phyloP scores from a whole-genome alignment of 2,113 vertebrate species.

The Lota lota region DNA sequence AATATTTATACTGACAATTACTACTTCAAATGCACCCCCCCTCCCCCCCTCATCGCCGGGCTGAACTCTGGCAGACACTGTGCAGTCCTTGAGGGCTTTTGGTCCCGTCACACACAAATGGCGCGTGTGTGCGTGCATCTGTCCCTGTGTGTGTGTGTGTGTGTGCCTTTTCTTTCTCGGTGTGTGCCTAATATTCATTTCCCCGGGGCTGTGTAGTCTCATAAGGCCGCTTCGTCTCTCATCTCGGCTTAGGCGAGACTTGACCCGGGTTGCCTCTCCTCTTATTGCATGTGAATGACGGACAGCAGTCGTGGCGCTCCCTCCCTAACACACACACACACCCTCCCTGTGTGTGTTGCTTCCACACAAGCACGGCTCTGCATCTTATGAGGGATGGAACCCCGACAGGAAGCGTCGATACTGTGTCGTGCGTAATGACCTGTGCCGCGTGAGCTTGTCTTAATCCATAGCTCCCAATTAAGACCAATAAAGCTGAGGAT shows the following conservation, averaged over 20 bases:
- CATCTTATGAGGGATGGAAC: neutral
- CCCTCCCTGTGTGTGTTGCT: neutral
- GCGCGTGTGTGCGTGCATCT: slow-evolving; percentile 6
- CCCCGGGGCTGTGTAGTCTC: slow-evolving; percentile 47
- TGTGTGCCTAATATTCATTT: slow-evolving; percentile 43
- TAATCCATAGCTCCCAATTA: slow-evolving; percentile 18
- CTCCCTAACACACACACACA: no score
- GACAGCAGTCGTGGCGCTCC: slow-evolving; percentile 33
- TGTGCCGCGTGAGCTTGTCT: slow-evolving; percentile 14
- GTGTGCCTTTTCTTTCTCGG: slow-evolving; percentile 45
- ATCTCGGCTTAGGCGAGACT: slow-evolving; percentile 41
- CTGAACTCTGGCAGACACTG: no score
- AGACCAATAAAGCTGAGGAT: slow-evolving; percentile 25
- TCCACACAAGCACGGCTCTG: neutral
- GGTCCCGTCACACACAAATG: neutral
- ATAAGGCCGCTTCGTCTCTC: slow-evolving; percentile 51
- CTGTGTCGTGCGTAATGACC: slow-evolving; percentile 15
- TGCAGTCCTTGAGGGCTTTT: no score
- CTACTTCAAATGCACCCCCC: slow-evolving; percentile 24
- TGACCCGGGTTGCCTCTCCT: slow-evolving; percentile 51
- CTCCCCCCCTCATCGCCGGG: neutral
- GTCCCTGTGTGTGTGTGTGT: slow-evolving; percentile 14
- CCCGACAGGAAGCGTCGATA: neutral
- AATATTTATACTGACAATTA: slow-evolving; percentile 54
- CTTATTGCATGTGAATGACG: slow-evolving; percentile 63